Conservation (phyloP, 2,797 vertebrate genomes). For the Melanotaenia maccullochi region DNA sequence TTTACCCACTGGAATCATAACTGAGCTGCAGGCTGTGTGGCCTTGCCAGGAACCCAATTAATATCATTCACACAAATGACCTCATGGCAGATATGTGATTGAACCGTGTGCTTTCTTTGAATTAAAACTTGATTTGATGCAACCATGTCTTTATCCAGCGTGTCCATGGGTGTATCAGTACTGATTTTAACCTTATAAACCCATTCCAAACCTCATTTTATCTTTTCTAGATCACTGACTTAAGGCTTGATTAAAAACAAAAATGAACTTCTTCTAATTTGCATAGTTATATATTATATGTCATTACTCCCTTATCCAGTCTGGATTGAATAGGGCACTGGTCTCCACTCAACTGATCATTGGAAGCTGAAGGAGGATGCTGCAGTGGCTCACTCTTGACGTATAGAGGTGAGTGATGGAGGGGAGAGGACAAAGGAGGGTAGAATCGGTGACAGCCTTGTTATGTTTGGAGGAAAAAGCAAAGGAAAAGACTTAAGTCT, state of each 20-base stretch:
- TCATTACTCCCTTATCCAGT: not conserved
- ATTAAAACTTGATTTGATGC: conserved; percentile 32
- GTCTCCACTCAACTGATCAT: conserved; percentile 23
- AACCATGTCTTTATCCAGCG: conserved; percentile 30
- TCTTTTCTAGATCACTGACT: conserved; percentile 12
- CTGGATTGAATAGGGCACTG: conserved; percentile 33
- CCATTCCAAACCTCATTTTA: conserved; percentile 17
- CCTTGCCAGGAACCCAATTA: conserved; percentile 81
- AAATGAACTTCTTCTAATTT: conserved; percentile 7
- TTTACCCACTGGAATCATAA: conserved; percentile 86
- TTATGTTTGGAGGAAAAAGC: conserved; percentile 61
- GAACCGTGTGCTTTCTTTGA: conserved; percentile 40
- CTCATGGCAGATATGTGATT: conserved; percentile 65
- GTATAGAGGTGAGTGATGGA: conserved; percentile 75
- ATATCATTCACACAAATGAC: conserved; percentile 79
- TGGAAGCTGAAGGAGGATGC: conserved; percentile 57
- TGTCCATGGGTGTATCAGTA: conserved; percentile 21
- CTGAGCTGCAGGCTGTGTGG: conserved; percentile 74
- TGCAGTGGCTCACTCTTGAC: conserved; percentile 73
- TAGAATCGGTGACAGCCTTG: conserved; percentile 78
- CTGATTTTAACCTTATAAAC: conserved; percentile 37
- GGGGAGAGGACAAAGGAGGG: conserved; percentile 80
- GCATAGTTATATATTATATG: conserved; percentile 14
- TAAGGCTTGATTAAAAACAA: conserved; percentile 2
- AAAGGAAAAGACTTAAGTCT: conserved; percentile 68